phyloP scores from a whole-genome alignment of 1,140 invertebrate genomes.

The Antheraea pernyi region DNA sequence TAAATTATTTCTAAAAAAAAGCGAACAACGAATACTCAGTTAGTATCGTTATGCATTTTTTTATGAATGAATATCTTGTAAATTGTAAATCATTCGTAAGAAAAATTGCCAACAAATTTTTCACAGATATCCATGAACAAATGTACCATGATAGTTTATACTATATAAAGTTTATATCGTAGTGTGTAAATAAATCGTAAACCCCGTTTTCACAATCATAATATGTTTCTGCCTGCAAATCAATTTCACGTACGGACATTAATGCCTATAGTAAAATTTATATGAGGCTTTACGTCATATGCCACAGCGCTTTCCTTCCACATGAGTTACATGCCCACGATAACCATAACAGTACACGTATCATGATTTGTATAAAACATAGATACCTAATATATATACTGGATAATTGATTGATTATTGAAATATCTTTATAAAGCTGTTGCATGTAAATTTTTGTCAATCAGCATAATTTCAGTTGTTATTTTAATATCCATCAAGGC shows the following conservation, averaged over 20 bases:
- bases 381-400: neutral
- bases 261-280: constrained; percentile 78
- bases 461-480: no score
- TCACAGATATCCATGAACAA: constrained; percentile 36
- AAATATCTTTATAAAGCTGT: no score
- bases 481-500: no score
- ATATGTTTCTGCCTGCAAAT: constrained; percentile 78
- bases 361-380: constrained; percentile 25
- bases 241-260: constrained; percentile 78
- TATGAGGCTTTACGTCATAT: constrained; percentile 73
- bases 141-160: constrained; percentile 62
- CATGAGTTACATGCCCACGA: constrained; percentile 53
- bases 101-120: constrained; percentile 32
- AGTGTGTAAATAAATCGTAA: constrained; percentile 78
- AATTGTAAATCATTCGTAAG: neutral
- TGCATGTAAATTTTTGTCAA: no score
- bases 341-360: constrained; percentile 32
- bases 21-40: no score
- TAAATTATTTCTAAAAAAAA: no score
- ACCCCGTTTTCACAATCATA: constrained; percentile 78
- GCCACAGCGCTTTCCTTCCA: constrained; percentile 59
- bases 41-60: no score
- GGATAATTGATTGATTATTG: no score
- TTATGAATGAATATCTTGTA: constrained; percentile 12
- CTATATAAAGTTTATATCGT: constrained; percentile 67